Evolutionary conservation across 2,888 invertebrate genomes (phyloP).

Genomic region (Tortrix viridana): DNA sequence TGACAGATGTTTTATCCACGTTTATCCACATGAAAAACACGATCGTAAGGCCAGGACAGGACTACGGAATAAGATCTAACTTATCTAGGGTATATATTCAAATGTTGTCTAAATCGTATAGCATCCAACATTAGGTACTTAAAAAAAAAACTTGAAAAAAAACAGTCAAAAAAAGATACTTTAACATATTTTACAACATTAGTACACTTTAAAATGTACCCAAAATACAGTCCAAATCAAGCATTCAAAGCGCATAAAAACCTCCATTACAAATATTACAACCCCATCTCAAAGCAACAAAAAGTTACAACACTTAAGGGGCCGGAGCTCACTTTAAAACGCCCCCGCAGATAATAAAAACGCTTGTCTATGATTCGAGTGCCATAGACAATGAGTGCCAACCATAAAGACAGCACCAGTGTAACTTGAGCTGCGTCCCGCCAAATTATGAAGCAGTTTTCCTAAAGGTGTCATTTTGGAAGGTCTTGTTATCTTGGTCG

Average conservation of each 20-base stretch:
- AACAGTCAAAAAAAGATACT: too few species aligned
- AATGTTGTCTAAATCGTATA: too few species aligned
- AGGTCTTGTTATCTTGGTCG: constrained; percentile 53
- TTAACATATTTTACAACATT: too few species aligned
- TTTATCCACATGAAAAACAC: too few species aligned
- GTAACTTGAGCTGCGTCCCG: constrained; percentile 46
- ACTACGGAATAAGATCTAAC: too few species aligned
- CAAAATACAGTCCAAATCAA: constrained; percentile 26
- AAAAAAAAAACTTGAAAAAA: too few species aligned
- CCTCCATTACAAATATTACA: constrained; percentile 48
- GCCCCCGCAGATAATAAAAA: constrained; percentile 81
- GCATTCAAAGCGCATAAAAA: constrained; percentile 43
- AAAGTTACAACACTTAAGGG: constrained; percentile 74
- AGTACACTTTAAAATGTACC: too few species aligned
- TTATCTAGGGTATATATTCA: too few species aligned
- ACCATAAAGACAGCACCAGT: constrained; percentile 63
- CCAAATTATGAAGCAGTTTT: constrained; percentile 16
- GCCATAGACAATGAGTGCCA: constrained; percentile 78
- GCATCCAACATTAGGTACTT: too few species aligned
- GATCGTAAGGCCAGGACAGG: too few species aligned
- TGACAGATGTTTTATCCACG: too few species aligned
- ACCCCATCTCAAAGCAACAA: constrained; percentile 60
- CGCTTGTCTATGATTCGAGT: constrained; percentile 67
- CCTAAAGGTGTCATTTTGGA: constrained; percentile 4
- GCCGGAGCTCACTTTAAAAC: constrained; percentile 68